A percentile compares a stretch with the other conserved stretches of the same genome.
phyloP scores from a whole-genome alignment of 2,797 vertebrate species.

The Fistularia tabacaria region DNA sequence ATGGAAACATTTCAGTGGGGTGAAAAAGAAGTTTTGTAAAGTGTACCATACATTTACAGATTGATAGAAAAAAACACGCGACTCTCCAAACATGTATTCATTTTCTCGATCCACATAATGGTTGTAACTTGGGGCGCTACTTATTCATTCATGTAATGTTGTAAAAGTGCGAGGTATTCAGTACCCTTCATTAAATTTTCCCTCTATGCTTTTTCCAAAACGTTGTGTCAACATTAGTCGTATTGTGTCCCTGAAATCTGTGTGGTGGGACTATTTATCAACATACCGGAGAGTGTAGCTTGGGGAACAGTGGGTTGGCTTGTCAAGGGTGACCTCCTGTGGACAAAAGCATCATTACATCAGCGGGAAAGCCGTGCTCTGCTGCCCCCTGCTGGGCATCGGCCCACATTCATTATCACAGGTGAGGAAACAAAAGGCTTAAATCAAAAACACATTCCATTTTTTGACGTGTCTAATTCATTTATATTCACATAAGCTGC shows the following conservation, averaged over 20 bases:
- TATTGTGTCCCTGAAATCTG: neutral
- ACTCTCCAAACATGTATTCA: too few species aligned
- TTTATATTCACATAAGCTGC: conserved; percentile 14
- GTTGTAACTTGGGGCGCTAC: too few species aligned
- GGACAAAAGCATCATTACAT: conserved; percentile 67
- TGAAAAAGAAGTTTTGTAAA: neutral
- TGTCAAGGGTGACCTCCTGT: conserved; percentile 87
- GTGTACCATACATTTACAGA: neutral
- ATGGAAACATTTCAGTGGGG: neutral
- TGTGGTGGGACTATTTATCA: conserved; percentile 52
- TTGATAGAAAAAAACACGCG: neutral
- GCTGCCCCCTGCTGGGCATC: conserved; percentile 61
- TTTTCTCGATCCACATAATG: too few species aligned
- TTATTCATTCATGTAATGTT: too few species aligned
- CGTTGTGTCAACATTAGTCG: too few species aligned
- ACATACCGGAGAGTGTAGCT: conserved; percentile 90
- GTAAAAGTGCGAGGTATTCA: too few species aligned
- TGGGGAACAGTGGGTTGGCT: conserved; percentile 87
- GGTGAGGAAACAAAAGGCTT: conserved; percentile 23
- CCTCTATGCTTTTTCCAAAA: too few species aligned
- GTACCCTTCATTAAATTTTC: too few species aligned
- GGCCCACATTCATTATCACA: conserved; percentile 14
- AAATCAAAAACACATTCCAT: conserved; percentile 10
- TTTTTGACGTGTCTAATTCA: conserved; percentile 20
- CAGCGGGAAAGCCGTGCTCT: conserved; percentile 26